Base-by-base conservation (phyloP, 2,888 invertebrate genomes). In the Mesodorylaimus sp. region DNA sequence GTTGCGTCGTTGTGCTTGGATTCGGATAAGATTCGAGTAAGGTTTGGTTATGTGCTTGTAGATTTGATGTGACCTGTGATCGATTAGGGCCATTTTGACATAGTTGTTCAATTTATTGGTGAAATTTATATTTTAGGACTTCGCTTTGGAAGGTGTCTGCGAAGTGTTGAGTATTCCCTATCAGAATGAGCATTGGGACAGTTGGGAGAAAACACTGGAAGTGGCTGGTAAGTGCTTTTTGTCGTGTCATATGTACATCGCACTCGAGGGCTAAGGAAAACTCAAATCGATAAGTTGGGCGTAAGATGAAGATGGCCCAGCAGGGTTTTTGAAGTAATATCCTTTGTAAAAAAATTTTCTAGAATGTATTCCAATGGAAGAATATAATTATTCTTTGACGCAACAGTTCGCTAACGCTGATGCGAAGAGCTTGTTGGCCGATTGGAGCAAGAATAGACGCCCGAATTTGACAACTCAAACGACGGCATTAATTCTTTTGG, bases 391-490 rank as follows among this genome's bases (percentile, higher is more conserved):
- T 32, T 32, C 32, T 10, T 16, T 32, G 10, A 32, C 7, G 7
- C 32, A 32, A 7, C 7, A 32, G 7, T 32, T 32, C 32, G 32
- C 16, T 7, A 32, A 32, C 32, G 32, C 32, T 16, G 32, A 32
- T 16, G 32, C 32, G 10, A 16, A 32, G 7, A 7, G 16, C 16
- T 32, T 32, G 7, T 32, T 32, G 16, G 10, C 32, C 32, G 32
- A 32, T 32, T 32, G 32, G 32, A 32, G 16, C 16, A 10, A 7
- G 32, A 10, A 7, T 7, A n/a, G n/a, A n/a, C 32, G 88, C 53
- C 83, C 88, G 16, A 89, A 88, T 70, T 78, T 89, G 56, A 79
- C 81, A 53, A 86, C 89, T 68, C 83, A 87, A 67, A 91, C 91
- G 73, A 75, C 83, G 63, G 80, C 89, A 3, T 73, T 91, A 45